Evolutionary conservation across 1,140 invertebrate species (phyloP).

Genomic region (Aphaenogaster rudis): DNA sequence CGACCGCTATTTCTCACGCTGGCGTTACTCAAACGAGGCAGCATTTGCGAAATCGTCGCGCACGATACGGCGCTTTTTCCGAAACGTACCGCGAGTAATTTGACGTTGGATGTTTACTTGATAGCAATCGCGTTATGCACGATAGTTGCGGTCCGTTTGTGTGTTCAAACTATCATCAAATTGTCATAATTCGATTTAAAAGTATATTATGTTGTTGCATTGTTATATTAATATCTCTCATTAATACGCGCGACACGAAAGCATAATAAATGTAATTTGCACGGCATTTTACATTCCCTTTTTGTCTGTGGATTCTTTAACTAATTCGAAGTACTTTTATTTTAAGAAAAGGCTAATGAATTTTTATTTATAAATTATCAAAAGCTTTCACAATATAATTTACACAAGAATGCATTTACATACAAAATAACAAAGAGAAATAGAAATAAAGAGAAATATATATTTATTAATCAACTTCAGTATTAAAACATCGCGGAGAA

Average conservation of each 20-base stretch:
- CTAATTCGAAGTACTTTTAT: not conserved
- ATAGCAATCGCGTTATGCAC: not conserved
- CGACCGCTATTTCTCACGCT: conserved; percentile 37
- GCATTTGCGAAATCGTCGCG: conserved; percentile 31
- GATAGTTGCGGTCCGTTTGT: not conserved
- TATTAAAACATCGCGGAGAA: not conserved
- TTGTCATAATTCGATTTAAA: conserved; percentile 22
- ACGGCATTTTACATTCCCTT: not conserved
- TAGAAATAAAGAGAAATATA: not conserved
- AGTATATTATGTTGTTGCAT: not conserved
- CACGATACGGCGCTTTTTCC: not conserved
- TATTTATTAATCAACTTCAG: not conserved
- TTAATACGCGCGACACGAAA: not conserved
- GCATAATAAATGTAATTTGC: not conserved
- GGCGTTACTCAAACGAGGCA: not conserved
- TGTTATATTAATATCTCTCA: not conserved
- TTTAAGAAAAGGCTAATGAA: not conserved
- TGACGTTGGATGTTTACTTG: not conserved
- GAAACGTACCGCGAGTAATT: conserved; percentile 23
- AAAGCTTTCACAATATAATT: not conserved
- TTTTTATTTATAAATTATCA: not conserved
- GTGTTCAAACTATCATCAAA: not conserved
- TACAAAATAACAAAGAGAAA: not conserved
- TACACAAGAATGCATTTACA: not conserved
- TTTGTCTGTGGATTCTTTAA: not conserved